These are phyloP conservation scores for Orestias chungarensis DNA, from an alignment of 2,797 vertebrate genomes.

Conservation along the genomic window DNA sequence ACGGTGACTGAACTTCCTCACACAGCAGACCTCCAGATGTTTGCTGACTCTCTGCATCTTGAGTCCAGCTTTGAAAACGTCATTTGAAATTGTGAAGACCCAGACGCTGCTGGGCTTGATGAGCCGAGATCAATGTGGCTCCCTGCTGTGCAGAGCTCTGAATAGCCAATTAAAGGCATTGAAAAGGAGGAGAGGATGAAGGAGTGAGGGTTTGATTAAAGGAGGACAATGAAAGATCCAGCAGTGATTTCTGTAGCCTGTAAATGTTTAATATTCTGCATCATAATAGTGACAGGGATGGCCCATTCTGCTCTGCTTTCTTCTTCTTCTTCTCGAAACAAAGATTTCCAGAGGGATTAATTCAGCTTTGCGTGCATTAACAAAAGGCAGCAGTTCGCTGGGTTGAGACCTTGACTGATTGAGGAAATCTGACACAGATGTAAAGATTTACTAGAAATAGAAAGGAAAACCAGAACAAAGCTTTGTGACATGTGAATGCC, in stretches of 20 bases:
- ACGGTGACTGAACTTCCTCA: slow-evolving; percentile 63
- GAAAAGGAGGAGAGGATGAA: slow-evolving; percentile 47
- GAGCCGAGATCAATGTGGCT: slow-evolving; percentile 61
- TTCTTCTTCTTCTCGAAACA: slow-evolving; percentile 39
- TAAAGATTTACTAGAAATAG: slow-evolving; percentile 52
- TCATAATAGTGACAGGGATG: slow-evolving; percentile 34
- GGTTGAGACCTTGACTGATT: slow-evolving; percentile 59
- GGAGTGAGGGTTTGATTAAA: slow-evolving; percentile 46
- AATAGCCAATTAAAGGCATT: slow-evolving; percentile 71
- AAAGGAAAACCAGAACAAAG: slow-evolving; percentile 36
- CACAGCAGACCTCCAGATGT: slow-evolving; percentile 69
- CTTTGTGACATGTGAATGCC: slow-evolving; percentile 34
- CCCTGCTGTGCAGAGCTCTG: slow-evolving; percentile 46
- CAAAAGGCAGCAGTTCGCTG: slow-evolving; percentile 49
- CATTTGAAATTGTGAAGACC: slow-evolving; percentile 51
- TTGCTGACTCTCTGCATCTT: slow-evolving; percentile 48
- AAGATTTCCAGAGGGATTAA: slow-evolving; percentile 39
- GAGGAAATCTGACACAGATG: slow-evolving; percentile 59
- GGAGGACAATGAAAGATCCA: slow-evolving; percentile 31
- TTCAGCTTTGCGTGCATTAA: slow-evolving; percentile 47
- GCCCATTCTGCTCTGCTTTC: slow-evolving; percentile 2
- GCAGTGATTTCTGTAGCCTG: slow-evolving; percentile 4
- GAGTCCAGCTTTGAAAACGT: slow-evolving; percentile 51
- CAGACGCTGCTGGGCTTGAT: slow-evolving; percentile 55
- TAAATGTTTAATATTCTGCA: slow-evolving; percentile 53